Evolutionary conservation across 1,140 invertebrate species (phyloP).

Genomic region (Adoxophyes honmai): DNA sequence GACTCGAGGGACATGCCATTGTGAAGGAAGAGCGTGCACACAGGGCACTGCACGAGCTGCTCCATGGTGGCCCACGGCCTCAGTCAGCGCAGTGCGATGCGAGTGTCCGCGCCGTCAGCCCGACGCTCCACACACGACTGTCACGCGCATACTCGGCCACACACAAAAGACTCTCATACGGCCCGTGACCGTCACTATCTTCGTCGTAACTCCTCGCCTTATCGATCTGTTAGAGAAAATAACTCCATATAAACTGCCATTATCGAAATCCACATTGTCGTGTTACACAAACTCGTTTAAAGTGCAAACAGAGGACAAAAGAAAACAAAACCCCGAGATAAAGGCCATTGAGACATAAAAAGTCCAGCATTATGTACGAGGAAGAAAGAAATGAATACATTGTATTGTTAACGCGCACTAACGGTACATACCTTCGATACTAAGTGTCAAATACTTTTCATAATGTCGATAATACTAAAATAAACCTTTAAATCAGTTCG

Average conservation of each 20-base stretch:
- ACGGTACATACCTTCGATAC: constrained; percentile 47
- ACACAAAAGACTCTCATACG: constrained; percentile 46
- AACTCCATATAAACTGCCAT: constrained; percentile 53
- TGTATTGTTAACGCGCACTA: constrained; percentile 30
- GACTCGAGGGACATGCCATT: constrained; percentile 88
- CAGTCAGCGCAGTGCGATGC: not conserved
- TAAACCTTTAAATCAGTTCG: constrained; percentile 45
- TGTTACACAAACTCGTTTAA: constrained; percentile 55
- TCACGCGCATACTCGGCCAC: constrained; percentile 62
- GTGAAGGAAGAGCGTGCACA: constrained; percentile 88
- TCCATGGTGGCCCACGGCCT: constrained; percentile 60
- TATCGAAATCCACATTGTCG: constrained; percentile 35
- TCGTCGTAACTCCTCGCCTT: constrained; percentile 57
- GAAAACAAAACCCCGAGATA: constrained; percentile 72
- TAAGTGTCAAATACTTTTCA: constrained; percentile 62
- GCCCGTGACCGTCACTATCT: constrained; percentile 62
- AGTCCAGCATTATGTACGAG: constrained; percentile 50
- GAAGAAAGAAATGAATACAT: constrained; percentile 53
- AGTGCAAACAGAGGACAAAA: constrained; percentile 63
- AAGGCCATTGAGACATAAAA: constrained; percentile 75
- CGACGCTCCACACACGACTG: constrained; percentile 42
- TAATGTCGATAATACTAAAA: constrained; percentile 49
- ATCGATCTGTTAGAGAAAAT: constrained; percentile 72
- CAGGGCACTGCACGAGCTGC: constrained; percentile 83
- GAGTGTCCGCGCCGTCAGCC: constrained; percentile 43